A percentile compares a stretch with the other conserved stretches of the same genome.
Evolutionary conservation across 2,888 invertebrate genomes (phyloP).

Genomic region (Volucella bombylans): DNA sequence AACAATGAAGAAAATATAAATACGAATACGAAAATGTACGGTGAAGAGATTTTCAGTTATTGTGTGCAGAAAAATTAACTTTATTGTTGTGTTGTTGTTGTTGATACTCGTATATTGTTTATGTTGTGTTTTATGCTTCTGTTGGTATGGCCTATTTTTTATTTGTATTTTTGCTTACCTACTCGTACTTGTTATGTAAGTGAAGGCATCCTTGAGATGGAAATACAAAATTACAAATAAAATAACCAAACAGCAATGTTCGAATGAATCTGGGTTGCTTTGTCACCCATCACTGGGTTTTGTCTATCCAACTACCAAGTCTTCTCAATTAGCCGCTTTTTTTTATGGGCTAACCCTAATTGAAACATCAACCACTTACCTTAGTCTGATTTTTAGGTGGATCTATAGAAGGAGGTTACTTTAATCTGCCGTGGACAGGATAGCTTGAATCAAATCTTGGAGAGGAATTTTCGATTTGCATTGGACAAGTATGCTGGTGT

Average conservation of each 20-base stretch:
- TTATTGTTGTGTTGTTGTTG: constrained; percentile 64
- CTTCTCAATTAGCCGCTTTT: too few relatives aligned
- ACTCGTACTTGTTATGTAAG: constrained; percentile 57
- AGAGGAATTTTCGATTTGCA: too few relatives aligned
- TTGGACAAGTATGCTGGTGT: too few relatives aligned
- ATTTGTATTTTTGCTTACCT: constrained; percentile 32
- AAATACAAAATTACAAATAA: constrained; percentile 16
- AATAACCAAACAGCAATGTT: constrained; percentile 6
- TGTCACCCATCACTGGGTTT: constrained; percentile 1
- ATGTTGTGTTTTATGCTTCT: constrained; percentile 24
- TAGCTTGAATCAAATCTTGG: too few relatives aligned
- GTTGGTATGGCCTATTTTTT: constrained; percentile 53
- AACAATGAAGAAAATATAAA: constrained; percentile 56
- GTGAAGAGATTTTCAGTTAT: constrained; percentile 49
- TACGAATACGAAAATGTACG: constrained; percentile 1
- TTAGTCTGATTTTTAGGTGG: too few relatives aligned
- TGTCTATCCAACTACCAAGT: background rate
- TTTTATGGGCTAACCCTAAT: too few relatives aligned
- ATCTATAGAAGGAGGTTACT: too few relatives aligned
- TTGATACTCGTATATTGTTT: constrained; percentile 38
- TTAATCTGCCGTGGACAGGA: too few relatives aligned
- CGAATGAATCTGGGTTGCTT: constrained; percentile 13
- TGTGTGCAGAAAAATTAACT: constrained; percentile 70
- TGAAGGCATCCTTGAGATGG: constrained; percentile 42
- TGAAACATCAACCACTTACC: too few relatives aligned